Percentiles rank a stretch among this genome's conserved stretches.
These are phyloP conservation scores for Mycetomoellerius zeteki DNA, from an alignment of 1,140 invertebrate species.

Conservation along the genomic window DNA sequence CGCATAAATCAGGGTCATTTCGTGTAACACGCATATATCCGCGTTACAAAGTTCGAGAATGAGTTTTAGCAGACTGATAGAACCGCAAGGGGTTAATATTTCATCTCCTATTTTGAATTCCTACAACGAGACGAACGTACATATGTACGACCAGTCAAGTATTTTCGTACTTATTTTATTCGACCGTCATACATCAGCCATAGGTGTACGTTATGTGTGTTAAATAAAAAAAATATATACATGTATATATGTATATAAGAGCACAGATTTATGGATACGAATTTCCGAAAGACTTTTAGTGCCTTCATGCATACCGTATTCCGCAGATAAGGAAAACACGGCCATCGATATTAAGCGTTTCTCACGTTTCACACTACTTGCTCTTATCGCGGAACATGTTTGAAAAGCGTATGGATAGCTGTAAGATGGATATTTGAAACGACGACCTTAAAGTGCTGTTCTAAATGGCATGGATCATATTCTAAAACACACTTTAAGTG, in stretches of 20 bases:
- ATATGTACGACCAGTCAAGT: slow-evolving; percentile 27
- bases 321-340: slow-evolving; percentile 16
- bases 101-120: slow-evolving; percentile 78
- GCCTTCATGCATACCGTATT: not conserved
- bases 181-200: slow-evolving; percentile 47
- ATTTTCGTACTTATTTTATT: slow-evolving; percentile 73
- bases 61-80: slow-evolving; percentile 73
- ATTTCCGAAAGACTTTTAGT: slow-evolving; percentile 56
- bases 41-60: slow-evolving; percentile 65
- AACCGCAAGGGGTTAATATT: slow-evolving; percentile 81
- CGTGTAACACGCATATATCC: slow-evolving; percentile 48
- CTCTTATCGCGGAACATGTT: slow-evolving; percentile 10
- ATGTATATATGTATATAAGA: not conserved
- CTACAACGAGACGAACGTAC: slow-evolving; percentile 62
- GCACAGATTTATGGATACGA: slow-evolving; percentile 19
- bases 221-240: not conserved
- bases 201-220: not conserved
- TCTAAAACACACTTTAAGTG: not conserved
- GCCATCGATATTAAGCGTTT: slow-evolving; percentile 14
- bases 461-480: not conserved
- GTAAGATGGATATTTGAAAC: slow-evolving; percentile 21
- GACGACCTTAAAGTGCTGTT: not conserved
- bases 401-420: not conserved
- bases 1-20: slow-evolving; percentile 60
- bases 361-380: slow-evolving; percentile 24